phyloP scores from a whole-genome alignment of 2,113 vertebrate species.

The Bos indicus region DNA sequence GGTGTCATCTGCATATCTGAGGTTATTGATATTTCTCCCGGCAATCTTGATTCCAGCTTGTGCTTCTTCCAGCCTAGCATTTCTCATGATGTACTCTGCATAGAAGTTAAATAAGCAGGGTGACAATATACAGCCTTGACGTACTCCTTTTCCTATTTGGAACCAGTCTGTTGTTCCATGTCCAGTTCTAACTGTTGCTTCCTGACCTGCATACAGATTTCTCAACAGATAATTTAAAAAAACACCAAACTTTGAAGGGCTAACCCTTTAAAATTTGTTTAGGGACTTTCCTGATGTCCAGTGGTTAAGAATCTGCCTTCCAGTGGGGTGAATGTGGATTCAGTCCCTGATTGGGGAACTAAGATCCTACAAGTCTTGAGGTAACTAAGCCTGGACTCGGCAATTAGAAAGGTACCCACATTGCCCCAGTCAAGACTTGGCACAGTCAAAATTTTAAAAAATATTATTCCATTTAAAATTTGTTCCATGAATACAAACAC shows the following conservation, averaged over 20 bases:
- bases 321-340: background rate
- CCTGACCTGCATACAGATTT: too few species aligned
- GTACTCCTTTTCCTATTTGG: too few species aligned
- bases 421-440: background rate
- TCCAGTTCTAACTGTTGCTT: too few species aligned
- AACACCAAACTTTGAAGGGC: background rate
- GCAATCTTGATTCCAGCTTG: too few species aligned
- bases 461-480: background rate
- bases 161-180: too few species aligned
- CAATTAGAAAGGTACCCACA: background rate
- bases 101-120: too few species aligned
- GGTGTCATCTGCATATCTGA: too few species aligned
- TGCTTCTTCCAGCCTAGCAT: too few species aligned
- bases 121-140: too few species aligned
- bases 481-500: background rate
- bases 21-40: too few species aligned
- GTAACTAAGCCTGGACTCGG: background rate
- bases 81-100: too few species aligned
- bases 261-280: constrained; percentile 14
- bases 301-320: background rate
- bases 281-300: background rate
- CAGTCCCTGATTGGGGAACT: background rate
- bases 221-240: background rate
- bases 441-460: background rate
- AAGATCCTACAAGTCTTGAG: background rate